Conservation (phyloP, 2,797 vertebrate genomes). For the Schizopygopsis malacanthus region DNA sequence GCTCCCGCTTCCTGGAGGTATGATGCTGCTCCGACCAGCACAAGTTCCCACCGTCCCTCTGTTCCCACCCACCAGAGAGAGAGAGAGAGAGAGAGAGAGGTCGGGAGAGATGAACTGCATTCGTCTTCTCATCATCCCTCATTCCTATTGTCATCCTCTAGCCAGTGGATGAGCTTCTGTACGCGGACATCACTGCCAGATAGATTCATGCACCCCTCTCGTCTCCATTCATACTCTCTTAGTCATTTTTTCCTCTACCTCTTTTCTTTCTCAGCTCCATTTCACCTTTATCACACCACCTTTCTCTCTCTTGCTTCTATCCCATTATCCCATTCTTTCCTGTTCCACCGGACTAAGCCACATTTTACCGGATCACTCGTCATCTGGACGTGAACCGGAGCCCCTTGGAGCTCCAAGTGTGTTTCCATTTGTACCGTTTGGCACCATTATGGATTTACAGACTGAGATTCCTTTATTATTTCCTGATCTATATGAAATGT, state of each 20-base stretch:
- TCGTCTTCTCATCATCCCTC: constrained; percentile 73
- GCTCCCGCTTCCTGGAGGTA: constrained; percentile 98
- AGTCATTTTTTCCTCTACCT: constrained; percentile 58
- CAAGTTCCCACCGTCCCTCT: constrained; percentile 62
- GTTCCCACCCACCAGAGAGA: constrained; percentile 54
- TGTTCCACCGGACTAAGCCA: constrained; percentile 25
- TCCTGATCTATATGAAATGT: constrained; percentile 18
- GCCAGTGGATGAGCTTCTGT: constrained; percentile 53
- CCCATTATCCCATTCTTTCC: constrained; percentile 11
- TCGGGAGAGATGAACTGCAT: constrained; percentile 70
- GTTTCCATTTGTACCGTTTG: constrained; percentile 52
- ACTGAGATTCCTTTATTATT: constrained; percentile 34
- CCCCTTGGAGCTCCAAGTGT: constrained; percentile 46
- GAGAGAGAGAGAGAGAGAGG: constrained; percentile 54
- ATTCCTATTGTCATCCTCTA: constrained; percentile 68
- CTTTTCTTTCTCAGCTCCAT: constrained; percentile 65
- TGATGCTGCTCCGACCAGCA: constrained; percentile 84
- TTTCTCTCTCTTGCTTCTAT: constrained; percentile 21
- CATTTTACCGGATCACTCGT: constrained; percentile 36
- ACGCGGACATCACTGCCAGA: constrained; percentile 72
- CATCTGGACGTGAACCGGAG: constrained; percentile 34
- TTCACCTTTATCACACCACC: constrained; percentile 45
- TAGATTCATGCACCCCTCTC: constrained; percentile 67
- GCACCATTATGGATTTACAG: constrained; percentile 54
- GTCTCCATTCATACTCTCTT: constrained; percentile 52